Conservation (phyloP, 1,140 invertebrate genomes). For the honey bee (Apis mellifera) region Amel_HAv3.1 CM009931.2:17124001-17124500, state of each 20-base stretch:
- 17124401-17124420: not conserved
- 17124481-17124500: too few species aligned
- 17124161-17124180: not conserved
- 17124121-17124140: not conserved
- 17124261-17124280: slow-evolving; percentile 40
- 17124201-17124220: not conserved
- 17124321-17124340: slow-evolving; percentile 52
- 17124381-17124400: not conserved
- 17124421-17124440: not conserved
- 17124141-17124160: not conserved
- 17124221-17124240: not conserved
- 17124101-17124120: slow-evolving; percentile 4
- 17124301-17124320: not conserved
- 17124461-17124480: not conserved
- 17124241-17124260: too few species aligned
- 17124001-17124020: not conserved
- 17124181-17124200: not conserved
- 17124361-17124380: not conserved
- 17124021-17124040: not conserved
- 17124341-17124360: slow-evolving; percentile 25
- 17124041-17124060: not conserved
- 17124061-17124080: not conserved
- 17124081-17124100: not conserved
- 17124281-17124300: not conserved
- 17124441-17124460: not conserved